Conservation (phyloP, 2,888 invertebrate species). For the Drosophila subsilvestris region DNA sequence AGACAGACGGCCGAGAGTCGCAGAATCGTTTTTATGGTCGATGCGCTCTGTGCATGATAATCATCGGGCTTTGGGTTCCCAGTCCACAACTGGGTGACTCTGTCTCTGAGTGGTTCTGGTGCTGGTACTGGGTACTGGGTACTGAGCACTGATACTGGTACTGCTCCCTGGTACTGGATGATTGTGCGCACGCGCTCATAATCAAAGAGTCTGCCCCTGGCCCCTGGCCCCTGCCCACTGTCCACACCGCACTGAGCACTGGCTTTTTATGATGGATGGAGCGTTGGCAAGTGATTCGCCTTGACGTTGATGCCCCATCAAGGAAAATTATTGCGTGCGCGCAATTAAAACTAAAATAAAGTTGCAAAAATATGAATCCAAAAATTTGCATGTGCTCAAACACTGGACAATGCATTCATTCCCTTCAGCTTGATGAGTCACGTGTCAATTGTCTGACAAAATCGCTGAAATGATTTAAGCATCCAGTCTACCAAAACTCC, state of each 20-base stretch:
- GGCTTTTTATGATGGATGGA: slow-evolving; percentile 71
- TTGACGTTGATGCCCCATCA: slow-evolving; percentile 78
- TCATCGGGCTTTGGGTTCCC: slow-evolving; percentile 33
- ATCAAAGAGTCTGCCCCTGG: slow-evolving; percentile 62
- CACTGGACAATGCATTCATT: slow-evolving; percentile 44
- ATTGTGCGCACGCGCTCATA: slow-evolving; percentile 78
- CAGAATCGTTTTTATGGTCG: slow-evolving; percentile 73
- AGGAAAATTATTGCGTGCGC: slow-evolving; percentile 78
- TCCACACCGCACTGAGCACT: slow-evolving; percentile 39
- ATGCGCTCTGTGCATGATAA: slow-evolving; percentile 73
- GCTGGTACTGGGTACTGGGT: slow-evolving; percentile 1
- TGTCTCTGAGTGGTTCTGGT: slow-evolving; percentile 16
- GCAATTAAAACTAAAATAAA: slow-evolving; percentile 79
- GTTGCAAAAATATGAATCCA: slow-evolving; percentile 48
- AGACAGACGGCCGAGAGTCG: slow-evolving; percentile 47
- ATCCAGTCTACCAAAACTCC: not conserved
- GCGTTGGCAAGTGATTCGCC: slow-evolving; percentile 72
- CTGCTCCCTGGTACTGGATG: slow-evolving; percentile 39
- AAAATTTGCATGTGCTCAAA: slow-evolving; percentile 50
- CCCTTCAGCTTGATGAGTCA: slow-evolving; percentile 29
- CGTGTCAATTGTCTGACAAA: not conserved
- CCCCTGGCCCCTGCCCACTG: slow-evolving; percentile 30
- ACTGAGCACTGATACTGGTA: no score
- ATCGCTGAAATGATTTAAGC: not conserved
- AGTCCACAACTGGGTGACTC: slow-evolving; percentile 37